These are phyloP conservation scores for Varecia variegata DNA, from an alignment of 2,797 vertebrate species.

Conservation along the genomic window DNA sequence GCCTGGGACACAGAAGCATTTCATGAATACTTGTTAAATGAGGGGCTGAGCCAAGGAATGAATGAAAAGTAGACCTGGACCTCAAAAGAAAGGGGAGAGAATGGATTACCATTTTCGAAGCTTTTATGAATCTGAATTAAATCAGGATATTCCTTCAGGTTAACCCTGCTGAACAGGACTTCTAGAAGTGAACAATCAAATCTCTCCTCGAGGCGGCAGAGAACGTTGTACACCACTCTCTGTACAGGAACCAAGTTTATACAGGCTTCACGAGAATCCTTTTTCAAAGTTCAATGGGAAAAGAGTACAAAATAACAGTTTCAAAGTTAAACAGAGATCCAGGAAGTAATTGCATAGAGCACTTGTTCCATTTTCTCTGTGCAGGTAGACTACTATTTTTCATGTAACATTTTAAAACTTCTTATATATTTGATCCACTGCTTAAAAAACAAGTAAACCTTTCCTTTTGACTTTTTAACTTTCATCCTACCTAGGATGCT, in stretches of 20 bases:
- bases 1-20: too few species aligned
- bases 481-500: neutral
- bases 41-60: neutral
- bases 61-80: neutral
- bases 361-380: neutral
- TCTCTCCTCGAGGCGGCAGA: neutral
- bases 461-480: neutral
- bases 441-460: neutral
- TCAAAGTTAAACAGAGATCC: neutral
- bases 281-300: neutral
- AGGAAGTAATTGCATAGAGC: neutral
- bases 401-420: neutral
- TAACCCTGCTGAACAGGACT: neutral
- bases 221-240: constrained; percentile 14
- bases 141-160: constrained; percentile 44
- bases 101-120: neutral
- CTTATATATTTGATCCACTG: neutral
- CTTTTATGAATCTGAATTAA: constrained; percentile 28
- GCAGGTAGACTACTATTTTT: neutral
- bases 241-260: constrained; percentile 39
- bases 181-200: neutral
- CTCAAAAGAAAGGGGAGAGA: neutral
- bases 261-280: constrained; percentile 39
- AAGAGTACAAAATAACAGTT: neutral
- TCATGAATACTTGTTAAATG: neutral